Conservation (phyloP, 1,140 invertebrate species). For the Microvelia longipes region DNA sequence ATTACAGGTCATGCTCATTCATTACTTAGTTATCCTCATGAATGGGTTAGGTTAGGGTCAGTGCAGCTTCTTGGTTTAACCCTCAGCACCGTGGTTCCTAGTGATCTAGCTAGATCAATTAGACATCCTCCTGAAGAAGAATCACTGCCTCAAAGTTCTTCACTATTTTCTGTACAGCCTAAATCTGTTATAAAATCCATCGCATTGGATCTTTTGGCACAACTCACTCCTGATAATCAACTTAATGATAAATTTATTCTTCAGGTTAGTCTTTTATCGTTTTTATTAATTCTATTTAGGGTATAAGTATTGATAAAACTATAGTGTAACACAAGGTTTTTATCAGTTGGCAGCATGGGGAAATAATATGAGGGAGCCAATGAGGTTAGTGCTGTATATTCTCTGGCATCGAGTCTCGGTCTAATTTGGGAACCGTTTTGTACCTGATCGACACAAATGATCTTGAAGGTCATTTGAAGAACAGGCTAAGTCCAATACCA, state of each 20-base stretch:
- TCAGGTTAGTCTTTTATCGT: conserved; percentile 14
- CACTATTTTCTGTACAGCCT: conserved; percentile 14
- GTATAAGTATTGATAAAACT: not conserved
- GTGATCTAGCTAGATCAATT: not conserved
- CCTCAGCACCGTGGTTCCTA: conserved; percentile 32
- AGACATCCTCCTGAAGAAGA: conserved; percentile 1
- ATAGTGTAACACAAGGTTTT: too few species aligned
- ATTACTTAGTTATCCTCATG: conserved; percentile 43
- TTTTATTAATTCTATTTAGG: not conserved
- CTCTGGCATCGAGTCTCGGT: too few species aligned
- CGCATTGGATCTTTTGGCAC: conserved; percentile 21
- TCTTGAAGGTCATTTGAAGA: too few species aligned
- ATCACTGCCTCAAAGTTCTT: conserved; percentile 1
- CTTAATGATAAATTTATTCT: conserved; percentile 29
- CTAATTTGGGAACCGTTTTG: too few species aligned
- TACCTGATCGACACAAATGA: too few species aligned
- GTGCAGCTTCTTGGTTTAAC: conserved; percentile 57
- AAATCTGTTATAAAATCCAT: conserved; percentile 16
- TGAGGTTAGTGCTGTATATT: too few species aligned
- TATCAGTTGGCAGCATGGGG: too few species aligned
- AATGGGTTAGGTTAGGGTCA: conserved; percentile 57
- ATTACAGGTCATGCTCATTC: conserved; percentile 33
- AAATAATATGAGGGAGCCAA: too few species aligned
- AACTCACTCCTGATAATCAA: conserved; percentile 31
- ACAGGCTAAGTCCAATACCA: too few species aligned